Evolutionary conservation across 2,888 invertebrate species (phyloP), one percentile per base, ranked within the genome.

Genomic region (Thera britannica): DNA sequence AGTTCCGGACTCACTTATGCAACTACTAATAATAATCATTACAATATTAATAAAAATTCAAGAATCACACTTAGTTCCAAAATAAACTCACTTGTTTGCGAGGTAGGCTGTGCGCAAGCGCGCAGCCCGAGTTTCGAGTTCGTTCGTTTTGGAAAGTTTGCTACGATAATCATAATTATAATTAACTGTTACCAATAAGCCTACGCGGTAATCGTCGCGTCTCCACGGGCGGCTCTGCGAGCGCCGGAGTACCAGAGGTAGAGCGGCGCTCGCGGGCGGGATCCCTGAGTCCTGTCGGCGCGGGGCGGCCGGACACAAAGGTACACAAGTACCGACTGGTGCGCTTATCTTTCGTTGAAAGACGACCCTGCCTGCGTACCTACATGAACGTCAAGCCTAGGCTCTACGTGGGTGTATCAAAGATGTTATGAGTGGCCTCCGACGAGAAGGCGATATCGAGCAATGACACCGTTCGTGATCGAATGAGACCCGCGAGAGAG

Each of bases 11-110:
- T 92, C 91, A 92, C 93, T 92, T 92, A 93, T 86, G 90, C 90
- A 88, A 90, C 93, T 93, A 93, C 93, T 90, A 92, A 92, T 91
- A 90, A 91, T 90, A 92, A 92, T 92, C 90, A 90, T 93, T 93
- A 94, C 91, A 92, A 93, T 93, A 94, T 92, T 90, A 94, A 93
- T 94, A 93, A 94, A 94, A 94, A 94, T 93, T 93, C 95, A 95
- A 95, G 95, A 95, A 95, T 95, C 95, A 95, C 95, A 95, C 95
- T 95, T 95, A 95, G 95, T 95, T 94, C 95, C 95, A 95, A 95
- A 95, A 95, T 95, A 95, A 95, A 95, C 95, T 95, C 95, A 95
- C 95, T 95, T 95, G 94, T 95, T 93, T 95, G 95, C 95, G 95
- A 95, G 95, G 95, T 95, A 95, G 95, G 95, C 93, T 93, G 93